Percentiles rank a stretch among this genome's conserved stretches.
Evolutionary conservation across 2,797 vertebrate species (phyloP).

Genomic region (Bovichtus diacanthus): DNA sequence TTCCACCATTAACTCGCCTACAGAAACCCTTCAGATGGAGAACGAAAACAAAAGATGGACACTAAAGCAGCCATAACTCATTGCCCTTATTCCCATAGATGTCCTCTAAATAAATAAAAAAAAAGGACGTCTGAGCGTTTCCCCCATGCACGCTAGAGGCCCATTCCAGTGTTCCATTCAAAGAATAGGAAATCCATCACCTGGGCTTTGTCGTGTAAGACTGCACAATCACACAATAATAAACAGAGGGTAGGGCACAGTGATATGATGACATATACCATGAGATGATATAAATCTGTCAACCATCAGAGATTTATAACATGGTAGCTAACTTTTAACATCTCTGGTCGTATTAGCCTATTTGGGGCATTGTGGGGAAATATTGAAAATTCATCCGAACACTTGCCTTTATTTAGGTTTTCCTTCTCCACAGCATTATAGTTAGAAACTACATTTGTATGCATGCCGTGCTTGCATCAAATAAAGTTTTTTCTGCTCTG

Average conservation of each 20-base stretch:
- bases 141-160: background rate
- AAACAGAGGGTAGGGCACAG: background rate
- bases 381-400: background rate
- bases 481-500: background rate
- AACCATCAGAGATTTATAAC: background rate
- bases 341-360: no score
- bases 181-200: conserved; percentile 13
- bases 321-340: background rate
- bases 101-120: background rate
- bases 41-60: background rate
- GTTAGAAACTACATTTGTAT: background rate
- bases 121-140: background rate
- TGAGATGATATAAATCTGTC: background rate
- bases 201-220: background rate
- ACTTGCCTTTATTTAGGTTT: no score
- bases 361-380: no score
- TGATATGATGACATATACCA: background rate
- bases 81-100: background rate
- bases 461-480: background rate
- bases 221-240: background rate
- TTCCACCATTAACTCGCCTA: background rate
- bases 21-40: background rate
- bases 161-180: background rate
- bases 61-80: background rate
- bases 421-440: background rate